phyloP scores from a whole-genome alignment of 2,888 invertebrate species.

The Trilocha varians region DNA sequence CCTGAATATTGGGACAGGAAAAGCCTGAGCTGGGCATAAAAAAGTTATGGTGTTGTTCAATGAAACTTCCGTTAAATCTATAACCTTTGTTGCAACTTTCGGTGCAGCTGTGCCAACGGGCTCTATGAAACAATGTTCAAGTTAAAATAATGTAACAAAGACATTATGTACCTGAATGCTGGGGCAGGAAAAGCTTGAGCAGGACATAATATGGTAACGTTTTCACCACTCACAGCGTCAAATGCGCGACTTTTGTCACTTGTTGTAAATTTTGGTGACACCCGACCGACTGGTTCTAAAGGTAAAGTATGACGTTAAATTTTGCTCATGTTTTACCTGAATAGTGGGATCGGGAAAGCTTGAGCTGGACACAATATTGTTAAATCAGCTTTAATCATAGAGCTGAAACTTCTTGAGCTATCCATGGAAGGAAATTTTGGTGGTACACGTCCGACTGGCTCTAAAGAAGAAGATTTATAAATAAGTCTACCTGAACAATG shows the following conservation, averaged over 20 bases:
- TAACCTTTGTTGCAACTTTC: slow-evolving; percentile 75
- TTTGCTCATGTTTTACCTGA: slow-evolving; percentile 71
- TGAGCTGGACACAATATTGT: slow-evolving; percentile 83
- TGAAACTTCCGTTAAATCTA: slow-evolving; percentile 54
- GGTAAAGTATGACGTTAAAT: slow-evolving; percentile 14
- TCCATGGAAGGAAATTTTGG: slow-evolving; percentile 77
- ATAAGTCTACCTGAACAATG: slow-evolving; percentile 77
- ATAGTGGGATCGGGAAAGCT: slow-evolving; percentile 81
- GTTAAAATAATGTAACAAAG: background rate
- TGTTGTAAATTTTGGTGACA: slow-evolving; percentile 77
- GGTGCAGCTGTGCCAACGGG: slow-evolving; percentile 81
- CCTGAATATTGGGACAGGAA: slow-evolving; percentile 80
- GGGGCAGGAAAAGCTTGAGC: slow-evolving; percentile 85
- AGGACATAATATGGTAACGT: slow-evolving; percentile 77
- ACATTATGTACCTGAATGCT: slow-evolving; percentile 68
- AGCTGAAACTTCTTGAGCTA: slow-evolving; percentile 76
- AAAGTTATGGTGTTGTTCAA: slow-evolving; percentile 52
- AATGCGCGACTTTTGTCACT: slow-evolving; percentile 78
- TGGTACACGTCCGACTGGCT: slow-evolving; percentile 76
- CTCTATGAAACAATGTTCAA: slow-evolving; percentile 58
- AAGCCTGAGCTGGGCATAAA: slow-evolving; percentile 78
- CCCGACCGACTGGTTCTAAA: slow-evolving; percentile 79
- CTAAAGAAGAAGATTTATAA: slow-evolving; percentile 47
- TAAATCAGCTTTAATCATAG: slow-evolving; percentile 62
- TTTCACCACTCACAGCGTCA: slow-evolving; percentile 65